These are phyloP conservation scores for Araneus ventricosus DNA, from an alignment of 1,140 invertebrate species.

Conservation along the genomic window DNA sequence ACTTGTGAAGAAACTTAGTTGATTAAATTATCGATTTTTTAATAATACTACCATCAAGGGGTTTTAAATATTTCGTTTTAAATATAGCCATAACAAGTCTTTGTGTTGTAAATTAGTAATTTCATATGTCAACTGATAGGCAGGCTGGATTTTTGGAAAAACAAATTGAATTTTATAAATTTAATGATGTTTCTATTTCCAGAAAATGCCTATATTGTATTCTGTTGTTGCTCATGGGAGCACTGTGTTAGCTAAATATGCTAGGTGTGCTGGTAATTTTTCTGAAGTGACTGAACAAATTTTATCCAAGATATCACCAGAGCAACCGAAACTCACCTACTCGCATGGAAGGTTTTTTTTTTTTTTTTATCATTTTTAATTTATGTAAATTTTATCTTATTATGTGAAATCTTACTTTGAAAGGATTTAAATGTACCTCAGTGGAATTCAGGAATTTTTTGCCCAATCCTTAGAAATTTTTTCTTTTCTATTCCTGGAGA, in stretches of 20 bases:
- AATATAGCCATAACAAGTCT: too few species aligned
- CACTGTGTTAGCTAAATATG: slow-evolving; percentile 93
- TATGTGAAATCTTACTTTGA: not conserved
- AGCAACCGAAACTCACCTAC: slow-evolving; percentile 94
- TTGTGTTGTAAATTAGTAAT: too few species aligned
- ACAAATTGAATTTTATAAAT: too few species aligned
- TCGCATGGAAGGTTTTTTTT: slow-evolving; percentile 87
- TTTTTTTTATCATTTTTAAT: slow-evolving; percentile 31
- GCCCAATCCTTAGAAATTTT: too few species aligned
- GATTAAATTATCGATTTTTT: too few species aligned
- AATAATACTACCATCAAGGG: too few species aligned
- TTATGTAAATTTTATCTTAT: not conserved
- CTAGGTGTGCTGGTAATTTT: slow-evolving; percentile 94
- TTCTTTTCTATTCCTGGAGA: too few species aligned
- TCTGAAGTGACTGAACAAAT: slow-evolving; percentile 96
- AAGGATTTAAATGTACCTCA: not conserved
- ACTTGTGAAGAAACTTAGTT: too few species aligned
- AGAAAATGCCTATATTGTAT: slow-evolving; percentile 91
- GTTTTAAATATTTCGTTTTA: too few species aligned
- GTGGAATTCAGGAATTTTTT: not conserved
- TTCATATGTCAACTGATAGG: too few species aligned
- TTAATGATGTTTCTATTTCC: not conserved
- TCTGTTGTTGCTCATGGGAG: slow-evolving; percentile 92
- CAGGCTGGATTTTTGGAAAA: too few species aligned
- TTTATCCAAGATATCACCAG: slow-evolving; percentile 89